Evolutionary conservation across 2,888 invertebrate genomes (phyloP).

Genomic region (Abscondita cerata): DNA sequence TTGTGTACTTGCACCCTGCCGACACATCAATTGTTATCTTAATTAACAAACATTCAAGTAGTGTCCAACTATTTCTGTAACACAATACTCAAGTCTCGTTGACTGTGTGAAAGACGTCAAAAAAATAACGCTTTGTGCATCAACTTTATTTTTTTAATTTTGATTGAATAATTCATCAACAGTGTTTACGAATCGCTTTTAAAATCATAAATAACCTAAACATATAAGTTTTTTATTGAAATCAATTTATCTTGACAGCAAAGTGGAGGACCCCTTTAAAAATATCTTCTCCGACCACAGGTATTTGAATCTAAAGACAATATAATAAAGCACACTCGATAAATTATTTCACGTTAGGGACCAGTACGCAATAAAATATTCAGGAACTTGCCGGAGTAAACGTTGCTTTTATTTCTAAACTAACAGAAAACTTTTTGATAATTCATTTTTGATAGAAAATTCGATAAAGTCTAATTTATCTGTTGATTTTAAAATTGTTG

Average conservation of each 20-base stretch:
- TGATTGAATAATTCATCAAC: conserved; percentile 25
- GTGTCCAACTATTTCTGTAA: conserved; percentile 22
- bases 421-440: conserved; percentile 20
- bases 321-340: conserved; percentile 28
- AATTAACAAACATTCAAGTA: conserved; percentile 40
- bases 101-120: conserved; percentile 17
- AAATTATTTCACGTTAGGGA: conserved; percentile 31
- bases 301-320: conserved; percentile 32
- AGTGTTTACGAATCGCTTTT: conserved; percentile 14
- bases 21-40: conserved; percentile 38
- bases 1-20: conserved; percentile 31
- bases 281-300: conserved; percentile 20
- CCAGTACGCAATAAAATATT: conserved; percentile 27
- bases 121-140: background rate
- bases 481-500: too few relatives aligned
- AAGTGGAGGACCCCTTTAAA: conserved; percentile 13
- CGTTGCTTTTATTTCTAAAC: conserved; percentile 23
- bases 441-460: conserved; percentile 19
- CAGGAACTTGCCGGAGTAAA: conserved; percentile 21
- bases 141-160: conserved; percentile 13
- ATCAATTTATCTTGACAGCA: conserved; percentile 22
- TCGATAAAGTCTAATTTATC: too few relatives aligned
- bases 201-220: conserved; percentile 8
- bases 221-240: conserved; percentile 12
- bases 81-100: conserved; percentile 26